Evolutionary conservation across 2,113 vertebrate genomes (phyloP).

Genomic region (Euleptes europaea): DNA sequence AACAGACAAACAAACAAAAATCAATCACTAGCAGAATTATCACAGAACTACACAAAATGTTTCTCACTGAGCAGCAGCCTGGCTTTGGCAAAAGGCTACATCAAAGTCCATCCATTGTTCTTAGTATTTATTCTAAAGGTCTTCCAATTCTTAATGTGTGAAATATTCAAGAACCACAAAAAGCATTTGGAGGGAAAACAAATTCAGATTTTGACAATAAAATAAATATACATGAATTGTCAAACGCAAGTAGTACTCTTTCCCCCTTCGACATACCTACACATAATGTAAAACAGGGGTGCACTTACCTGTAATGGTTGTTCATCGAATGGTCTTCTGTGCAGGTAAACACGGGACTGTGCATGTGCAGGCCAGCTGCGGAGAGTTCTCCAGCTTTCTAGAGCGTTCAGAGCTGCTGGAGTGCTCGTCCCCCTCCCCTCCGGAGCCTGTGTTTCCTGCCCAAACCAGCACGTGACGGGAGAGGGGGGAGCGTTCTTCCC

Average conservation of each 20-base stretch:
- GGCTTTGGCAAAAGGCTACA: background rate
- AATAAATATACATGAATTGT: background rate
- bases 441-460: too few relatives aligned
- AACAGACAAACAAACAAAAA: too few relatives aligned
- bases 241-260: background rate
- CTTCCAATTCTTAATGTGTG: background rate
- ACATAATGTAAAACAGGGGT: slow-evolving; percentile 3
- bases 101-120: background rate
- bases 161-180: slow-evolving; percentile 43
- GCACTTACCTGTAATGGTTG: too few relatives aligned
- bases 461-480: too few relatives aligned
- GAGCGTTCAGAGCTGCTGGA: too few relatives aligned
- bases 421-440: too few relatives aligned
- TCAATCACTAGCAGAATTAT: too few relatives aligned
- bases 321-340: too few relatives aligned
- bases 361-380: too few relatives aligned
- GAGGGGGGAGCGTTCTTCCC: too few relatives aligned
- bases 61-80: background rate
- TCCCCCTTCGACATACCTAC: slow-evolving; percentile 5
- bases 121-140: slow-evolving; percentile 23
- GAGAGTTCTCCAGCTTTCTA: too few relatives aligned
- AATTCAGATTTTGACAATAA: background rate
- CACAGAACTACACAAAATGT: background rate
- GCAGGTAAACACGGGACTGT: too few relatives aligned
- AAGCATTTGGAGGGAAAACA: slow-evolving; percentile 32